Evolutionary conservation across 2,113 vertebrate species (phyloP), one percentile per base, ranked within the genome.

Genomic region (Chloebia gouldiae): DNA sequence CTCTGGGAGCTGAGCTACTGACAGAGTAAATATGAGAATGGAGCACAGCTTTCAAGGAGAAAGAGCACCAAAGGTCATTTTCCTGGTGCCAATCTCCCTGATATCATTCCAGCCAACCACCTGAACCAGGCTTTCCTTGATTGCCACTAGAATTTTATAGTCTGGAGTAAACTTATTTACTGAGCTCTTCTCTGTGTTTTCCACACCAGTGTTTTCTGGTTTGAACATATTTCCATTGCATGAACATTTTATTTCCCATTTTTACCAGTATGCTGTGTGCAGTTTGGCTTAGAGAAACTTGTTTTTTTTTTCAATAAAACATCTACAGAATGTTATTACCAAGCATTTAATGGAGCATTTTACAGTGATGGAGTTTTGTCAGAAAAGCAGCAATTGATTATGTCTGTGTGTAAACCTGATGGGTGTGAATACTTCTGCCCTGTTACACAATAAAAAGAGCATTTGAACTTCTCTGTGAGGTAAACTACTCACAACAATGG

Each of bases 321-420:
- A 61, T 57, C 94, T 80, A 33, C n/a, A 78, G 60, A 37, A 72
- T 31, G 50, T 94, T 91, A 92, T 83, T 90, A 59, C 86, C 70
- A 91, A 82, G 23, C 37, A 83, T 92, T 97, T 96, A 85, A 92
- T 95, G 81, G 88, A 77, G 54, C 64, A 28, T 93, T 95, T 75
- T 95, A 69, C 54, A 81, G 60, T 54, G 47, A 73, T 64, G 66
- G 78, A 90, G 44, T 77, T 88, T 45, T 88, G 85, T 79, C 78
- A 93, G 81, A 76, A 85, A 92, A 95, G 28, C 49, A 71, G 40
- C 64, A 83, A 80, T 86, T 86, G 88, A 95, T 92, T 49, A 39
- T 42, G n/a, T 73, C 82, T 27, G 28, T 78, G 85, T 14, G 44
- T 93, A 96, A 93, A 93, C 85, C 59, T 22, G 71, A 78, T 51